These are phyloP conservation scores for Caracal caracal DNA, from an alignment of 2,113 vertebrate genomes.

Conservation along the genomic window DNA sequence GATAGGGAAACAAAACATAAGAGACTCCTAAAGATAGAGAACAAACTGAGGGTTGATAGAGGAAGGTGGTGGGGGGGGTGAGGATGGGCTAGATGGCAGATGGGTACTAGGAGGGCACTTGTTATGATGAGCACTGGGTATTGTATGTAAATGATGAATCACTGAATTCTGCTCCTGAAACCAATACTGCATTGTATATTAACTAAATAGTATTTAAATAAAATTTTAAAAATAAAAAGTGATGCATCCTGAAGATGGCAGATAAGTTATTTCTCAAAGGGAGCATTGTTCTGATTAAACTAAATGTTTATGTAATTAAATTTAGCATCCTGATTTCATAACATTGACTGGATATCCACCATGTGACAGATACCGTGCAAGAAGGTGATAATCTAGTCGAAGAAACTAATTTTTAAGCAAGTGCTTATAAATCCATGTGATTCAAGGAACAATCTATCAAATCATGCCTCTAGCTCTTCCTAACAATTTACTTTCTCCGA, in stretches of 20 bases:
- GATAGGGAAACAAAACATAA: too few relatives aligned
- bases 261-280: conserved; percentile 31
- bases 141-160: too few relatives aligned
- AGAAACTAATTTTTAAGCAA: background rate
- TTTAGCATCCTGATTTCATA: background rate
- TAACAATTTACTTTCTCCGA: background rate
- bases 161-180: too few relatives aligned
- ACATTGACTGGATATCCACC: background rate
- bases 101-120: too few relatives aligned
- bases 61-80: too few relatives aligned
- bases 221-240: background rate
- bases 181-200: too few relatives aligned
- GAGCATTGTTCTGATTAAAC: background rate
- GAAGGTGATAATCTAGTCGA: background rate
- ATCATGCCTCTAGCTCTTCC: background rate
- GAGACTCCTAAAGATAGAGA: too few relatives aligned
- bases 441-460: background rate
- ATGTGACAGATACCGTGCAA: background rate
- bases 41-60: too few relatives aligned
- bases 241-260: background rate
- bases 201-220: too few relatives aligned
- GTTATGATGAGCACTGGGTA: too few relatives aligned
- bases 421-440: background rate
- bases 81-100: too few relatives aligned
- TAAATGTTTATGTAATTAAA: background rate